These are phyloP conservation scores for Anoncus sp. DNA, from an alignment of 2,888 invertebrate species.

Conservation along the genomic window DNA sequence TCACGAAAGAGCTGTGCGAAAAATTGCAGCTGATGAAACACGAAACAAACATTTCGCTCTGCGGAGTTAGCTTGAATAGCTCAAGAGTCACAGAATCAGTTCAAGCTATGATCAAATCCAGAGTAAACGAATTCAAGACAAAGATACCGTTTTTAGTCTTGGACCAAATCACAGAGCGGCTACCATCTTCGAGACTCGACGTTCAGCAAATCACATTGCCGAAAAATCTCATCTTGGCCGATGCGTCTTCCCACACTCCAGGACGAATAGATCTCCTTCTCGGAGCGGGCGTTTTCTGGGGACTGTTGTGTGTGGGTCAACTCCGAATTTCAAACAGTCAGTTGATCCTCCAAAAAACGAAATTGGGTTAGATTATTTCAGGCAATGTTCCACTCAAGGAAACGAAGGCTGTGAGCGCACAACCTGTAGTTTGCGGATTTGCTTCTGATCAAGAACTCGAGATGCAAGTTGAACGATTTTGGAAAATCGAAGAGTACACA, in stretches of 20 bases:
- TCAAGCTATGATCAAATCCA: conserved; percentile 49
- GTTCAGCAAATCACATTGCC: conserved; percentile 42
- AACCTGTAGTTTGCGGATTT: background rate
- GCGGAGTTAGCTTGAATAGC: conserved; percentile 31
- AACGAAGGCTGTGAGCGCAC: background rate
- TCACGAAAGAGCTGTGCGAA: conserved; percentile 34
- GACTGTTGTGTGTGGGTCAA: conserved; percentile 55
- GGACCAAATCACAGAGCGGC: conserved; percentile 54
- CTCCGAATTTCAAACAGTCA: conserved; percentile 20
- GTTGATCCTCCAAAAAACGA: conserved; percentile 53
- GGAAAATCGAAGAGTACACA: conserved; percentile 34
- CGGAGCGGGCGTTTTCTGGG: conserved; percentile 62
- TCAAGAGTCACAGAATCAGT: conserved; percentile 7
- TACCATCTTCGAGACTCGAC: conserved; percentile 35
- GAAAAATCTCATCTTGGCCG: conserved; percentile 55
- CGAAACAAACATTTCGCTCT: conserved; percentile 34
- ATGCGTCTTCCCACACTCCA: conserved; percentile 56
- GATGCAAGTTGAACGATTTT: conserved; percentile 30
- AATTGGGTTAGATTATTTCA: conserved; percentile 59
- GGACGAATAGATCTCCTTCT: conserved; percentile 62
- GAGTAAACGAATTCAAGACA: conserved; percentile 46
- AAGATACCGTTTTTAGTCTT: conserved; percentile 54
- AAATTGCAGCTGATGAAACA: conserved; percentile 17
- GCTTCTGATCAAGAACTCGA: background rate
- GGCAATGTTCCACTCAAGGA: conserved; percentile 17